Base-by-base conservation (phyloP, 1,140 invertebrate species). In the Harpegnathos saltator region DNA sequence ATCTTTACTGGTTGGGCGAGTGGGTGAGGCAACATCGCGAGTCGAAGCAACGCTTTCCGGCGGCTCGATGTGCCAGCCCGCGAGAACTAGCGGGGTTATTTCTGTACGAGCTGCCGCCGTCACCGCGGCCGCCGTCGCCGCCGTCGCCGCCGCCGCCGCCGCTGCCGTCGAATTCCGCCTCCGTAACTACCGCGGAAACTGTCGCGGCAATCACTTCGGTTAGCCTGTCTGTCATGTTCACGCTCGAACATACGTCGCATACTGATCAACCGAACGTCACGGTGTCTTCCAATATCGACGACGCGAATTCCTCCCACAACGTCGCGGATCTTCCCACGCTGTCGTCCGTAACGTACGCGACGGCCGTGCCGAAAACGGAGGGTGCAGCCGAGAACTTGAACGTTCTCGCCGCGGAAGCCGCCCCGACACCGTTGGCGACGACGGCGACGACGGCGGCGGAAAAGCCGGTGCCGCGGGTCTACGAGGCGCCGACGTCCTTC, bases 21-120 rank as follows among this genome's bases (percentile, higher is more conserved):
- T 97, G 96, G 96, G 93, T 96, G 89, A 94, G 95, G 83, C 94
- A 95, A 73, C 95, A 95, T 86, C 95, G 95, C 50, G 89, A 92
- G n/a, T 93, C 93, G 52, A 92, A 94, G 33, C 87, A 92, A 83
- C 88, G 58, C 12, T 12, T 14, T 5, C 24, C 91, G 9, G 68
- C 91, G 61, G 91, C 94, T 2, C 90, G 88, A 44, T 96, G 95
- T 84, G 86, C 87, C 17, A 85, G 85, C 7, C 95, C 95, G 0
- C 48, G 63, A 4, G 52, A 89, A 73, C 78, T 95, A 12, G 87
- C 92, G 63, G 93, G 93, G n/a, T 93, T 88, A 56, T 90, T 92
- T 52, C 88, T 96, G 1, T 59, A 92, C 11, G 92, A 95, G 83
- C 86, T 95, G 82, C 95, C 90, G 50, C 38, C 84, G n/a, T n/a